Evolutionary conservation across 2,113 vertebrate species (phyloP), one percentile per base, ranked within the genome.

Genomic region (Piprites chloris): DNA sequence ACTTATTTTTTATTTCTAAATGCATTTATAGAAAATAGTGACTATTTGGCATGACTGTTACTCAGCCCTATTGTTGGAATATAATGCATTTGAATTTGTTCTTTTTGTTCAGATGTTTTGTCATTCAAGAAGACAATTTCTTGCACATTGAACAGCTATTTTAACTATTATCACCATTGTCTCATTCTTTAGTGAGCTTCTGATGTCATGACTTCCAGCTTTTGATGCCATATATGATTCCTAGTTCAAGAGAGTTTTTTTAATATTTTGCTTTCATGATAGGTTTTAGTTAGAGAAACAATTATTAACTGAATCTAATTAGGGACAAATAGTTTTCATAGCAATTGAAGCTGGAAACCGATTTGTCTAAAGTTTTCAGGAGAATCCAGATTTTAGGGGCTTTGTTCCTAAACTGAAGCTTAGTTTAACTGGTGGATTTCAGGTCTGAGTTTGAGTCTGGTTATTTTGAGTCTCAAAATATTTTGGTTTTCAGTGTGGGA

Each of bases 31-130:
- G 39, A 67, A 80, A 80, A 56, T 39, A 65, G 33, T 44, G 71
- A 71, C 24, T 83, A 85, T 39, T 39, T 71, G 28, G 28, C 49
- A 53, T 47, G 35, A 86, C 41, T 61, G 23, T 79, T 87, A 84
- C 47, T 89, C 26, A 83, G 11, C 32, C 27, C 76, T 82, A 83
- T 90, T 93, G 80, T 95, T 82, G 28, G 24, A 53, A 58, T 79
- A 82, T 92, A 96, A 84, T 84, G 53, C 47, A 74, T 65, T 62
- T 84, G 24, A 69, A 66, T 82, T 16, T 87, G 8, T 74, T 86
- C 65, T 82, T 95, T 97, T 93, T 68, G 53, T 93, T 89, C 91
- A 67, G 53, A 18, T 84, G 32, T 47, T 95, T 93, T 91, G 90
- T 20, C 35, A 74, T 58, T 90, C 39, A 84, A 81, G 50, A 39